Evolutionary conservation across 2,797 vertebrate species (phyloP).

Genomic region (Lepidocolaptes lacrymiger): DNA sequence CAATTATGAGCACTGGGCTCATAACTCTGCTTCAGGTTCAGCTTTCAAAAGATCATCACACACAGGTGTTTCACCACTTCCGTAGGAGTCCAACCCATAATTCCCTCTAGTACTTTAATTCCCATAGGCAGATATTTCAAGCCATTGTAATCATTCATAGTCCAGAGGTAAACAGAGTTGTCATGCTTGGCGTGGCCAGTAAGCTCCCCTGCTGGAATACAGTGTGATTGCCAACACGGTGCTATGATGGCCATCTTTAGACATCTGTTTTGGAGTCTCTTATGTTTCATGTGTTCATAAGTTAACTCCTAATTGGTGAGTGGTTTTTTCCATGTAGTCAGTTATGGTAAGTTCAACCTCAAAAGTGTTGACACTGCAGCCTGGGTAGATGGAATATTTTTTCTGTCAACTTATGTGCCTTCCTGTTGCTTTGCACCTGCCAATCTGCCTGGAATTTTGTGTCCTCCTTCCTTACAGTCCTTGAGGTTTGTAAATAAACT

Average conservation of each 20-base stretch:
- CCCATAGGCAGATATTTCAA: background rate
- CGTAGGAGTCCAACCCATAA: background rate
- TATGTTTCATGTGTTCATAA: background rate
- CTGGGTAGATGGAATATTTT: background rate
- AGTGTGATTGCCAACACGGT: background rate
- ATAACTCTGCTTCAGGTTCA: background rate
- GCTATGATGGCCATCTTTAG: constrained; percentile 42
- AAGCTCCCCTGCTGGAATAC: background rate
- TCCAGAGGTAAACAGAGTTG: background rate
- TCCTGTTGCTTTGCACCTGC: background rate
- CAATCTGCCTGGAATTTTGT: background rate
- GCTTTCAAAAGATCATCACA: background rate
- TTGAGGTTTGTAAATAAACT: background rate
- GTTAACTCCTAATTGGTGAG: background rate
- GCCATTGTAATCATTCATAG: background rate
- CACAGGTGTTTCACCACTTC: background rate
- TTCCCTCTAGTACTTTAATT: background rate
- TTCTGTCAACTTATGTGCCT: background rate
- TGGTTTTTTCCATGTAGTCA: background rate
- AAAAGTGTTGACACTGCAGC: background rate
- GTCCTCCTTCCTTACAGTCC: background rate
- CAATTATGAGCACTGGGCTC: background rate
- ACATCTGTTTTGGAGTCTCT: background rate
- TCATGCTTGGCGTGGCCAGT: background rate
- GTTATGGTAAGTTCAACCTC: background rate